Evolutionary conservation across 2,797 vertebrate genomes (phyloP), one percentile per base, ranked within the genome.

Genomic region (Pseudopleuronectes americanus): DNA sequence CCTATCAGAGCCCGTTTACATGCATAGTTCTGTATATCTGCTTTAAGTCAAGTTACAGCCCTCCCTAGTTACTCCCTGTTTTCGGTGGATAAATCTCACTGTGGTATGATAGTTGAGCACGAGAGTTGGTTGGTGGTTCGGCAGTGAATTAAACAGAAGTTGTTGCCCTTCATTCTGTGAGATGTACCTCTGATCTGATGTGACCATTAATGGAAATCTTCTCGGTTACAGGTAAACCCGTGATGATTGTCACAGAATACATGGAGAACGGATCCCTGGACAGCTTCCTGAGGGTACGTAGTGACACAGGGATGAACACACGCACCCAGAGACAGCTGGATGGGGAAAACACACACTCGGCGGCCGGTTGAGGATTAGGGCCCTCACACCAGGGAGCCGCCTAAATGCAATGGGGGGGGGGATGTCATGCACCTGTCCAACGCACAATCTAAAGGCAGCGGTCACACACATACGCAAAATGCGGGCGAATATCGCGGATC

Each of bases 201-300:
- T 70, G 26, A 56, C n/a, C 2, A 19, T 6, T 3, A 6, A 62
- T 10, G 73, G 24, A 66, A 58, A 28, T 55, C 4, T 72, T 76
- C 31, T 87, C 6, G 1, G 51, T 83, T 5, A 10, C 86, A 95
- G 94, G 94, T 89, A 95, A 95, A 81, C 94, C 94, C 0, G 94
- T 95, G 81, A 95, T 95, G 94, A 95, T 95, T 24, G 94, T 95
- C 80, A 95, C 94, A 5, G 94, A 95, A 60, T 95, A 95, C 87
- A 95, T 95, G 94, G 94, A 95, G 89, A 95, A 95, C 6, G 94
- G 94, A 57, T 95, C 94, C 48, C 87, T 95, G 79, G 94, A 95
- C 86, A 94, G 93, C 84, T 95, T 95, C 86, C 72, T 95, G 70
- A 93, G 94, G 84, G 94, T 95, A 77, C 91, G 94, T 93, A 75